phyloP scores from a whole-genome alignment of 2,888 invertebrate species.

The Tubulanus polymorphus region DNA sequence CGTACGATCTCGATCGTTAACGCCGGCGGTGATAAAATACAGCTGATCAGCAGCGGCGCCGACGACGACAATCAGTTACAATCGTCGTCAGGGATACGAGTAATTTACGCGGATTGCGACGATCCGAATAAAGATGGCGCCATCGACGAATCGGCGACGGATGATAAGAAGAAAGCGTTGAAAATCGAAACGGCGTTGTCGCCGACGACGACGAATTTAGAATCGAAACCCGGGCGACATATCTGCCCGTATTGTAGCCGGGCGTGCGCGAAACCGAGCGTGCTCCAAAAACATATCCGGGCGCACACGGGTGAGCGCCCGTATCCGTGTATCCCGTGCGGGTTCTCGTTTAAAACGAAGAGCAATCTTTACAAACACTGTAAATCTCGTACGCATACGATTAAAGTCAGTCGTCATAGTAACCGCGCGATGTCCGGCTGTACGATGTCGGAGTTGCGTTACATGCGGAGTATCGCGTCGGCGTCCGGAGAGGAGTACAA shows the following conservation, averaged over 20 bases:
- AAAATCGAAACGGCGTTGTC: neutral
- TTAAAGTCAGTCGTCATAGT: conserved; percentile 27
- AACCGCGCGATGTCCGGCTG: too few relatives aligned
- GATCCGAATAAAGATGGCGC: neutral
- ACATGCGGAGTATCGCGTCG: too few relatives aligned
- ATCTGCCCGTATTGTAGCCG: conserved; percentile 84
- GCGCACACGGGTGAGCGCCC: conserved; percentile 91
- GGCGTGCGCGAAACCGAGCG: conserved; percentile 87
- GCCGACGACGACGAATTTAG: conserved; percentile 12
- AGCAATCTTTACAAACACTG: conserved; percentile 90
- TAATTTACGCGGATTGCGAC: conserved; percentile 23
- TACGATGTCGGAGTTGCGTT: too few relatives aligned
- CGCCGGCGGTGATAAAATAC: conserved; percentile 11
- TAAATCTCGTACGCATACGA: conserved; percentile 55
- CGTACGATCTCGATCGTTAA: conserved; percentile 4
- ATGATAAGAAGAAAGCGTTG: neutral
- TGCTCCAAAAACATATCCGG: conserved; percentile 87
- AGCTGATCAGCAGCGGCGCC: conserved; percentile 11
- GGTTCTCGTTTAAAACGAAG: conserved; percentile 89
- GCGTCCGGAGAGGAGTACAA: conserved; percentile 9
- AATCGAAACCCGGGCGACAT: conserved; percentile 63
- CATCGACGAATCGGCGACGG: neutral
- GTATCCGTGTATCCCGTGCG: conserved; percentile 83
- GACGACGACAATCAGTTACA: conserved; percentile 22
- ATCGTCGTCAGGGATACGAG: conserved; percentile 22